Evolutionary conservation across 2,113 vertebrate genomes (phyloP).

Genomic region (Athene noctua): DNA sequence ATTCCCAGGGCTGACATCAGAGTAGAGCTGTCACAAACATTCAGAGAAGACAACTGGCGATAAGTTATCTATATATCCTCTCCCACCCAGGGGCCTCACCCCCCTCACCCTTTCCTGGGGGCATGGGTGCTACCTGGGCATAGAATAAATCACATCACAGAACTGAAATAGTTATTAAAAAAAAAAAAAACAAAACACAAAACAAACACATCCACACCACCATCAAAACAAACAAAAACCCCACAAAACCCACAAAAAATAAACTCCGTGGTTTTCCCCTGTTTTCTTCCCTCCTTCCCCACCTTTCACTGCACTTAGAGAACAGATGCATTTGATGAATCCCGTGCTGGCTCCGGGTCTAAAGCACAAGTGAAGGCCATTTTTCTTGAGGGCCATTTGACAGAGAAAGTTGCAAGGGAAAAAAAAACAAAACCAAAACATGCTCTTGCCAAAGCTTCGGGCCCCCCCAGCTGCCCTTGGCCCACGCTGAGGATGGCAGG

Average conservation of each 20-base stretch:
- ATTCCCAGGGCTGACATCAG: background rate
- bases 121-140: background rate
- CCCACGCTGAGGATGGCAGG: background rate
- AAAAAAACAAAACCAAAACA: too few relatives aligned
- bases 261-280: background rate
- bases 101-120: background rate
- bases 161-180: background rate
- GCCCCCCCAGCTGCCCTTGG: background rate
- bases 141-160: background rate
- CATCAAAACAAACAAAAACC: too few relatives aligned
- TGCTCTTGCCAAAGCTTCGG: background rate
- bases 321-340: background rate
- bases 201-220: too few relatives aligned
- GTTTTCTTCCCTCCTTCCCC: background rate
- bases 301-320: background rate
- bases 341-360: background rate
- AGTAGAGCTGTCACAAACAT: background rate
- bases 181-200: too few relatives aligned
- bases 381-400: background rate
- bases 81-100: background rate
- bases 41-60: background rate
- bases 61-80: background rate
- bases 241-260: too few relatives aligned
- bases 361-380: background rate
- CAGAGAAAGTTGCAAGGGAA: background rate